A percentile compares a stretch with the other conserved stretches of the same genome.
These are phyloP conservation scores for Lomographa bimaculata DNA, from an alignment of 2,888 invertebrate genomes.

Conservation along the genomic window DNA sequence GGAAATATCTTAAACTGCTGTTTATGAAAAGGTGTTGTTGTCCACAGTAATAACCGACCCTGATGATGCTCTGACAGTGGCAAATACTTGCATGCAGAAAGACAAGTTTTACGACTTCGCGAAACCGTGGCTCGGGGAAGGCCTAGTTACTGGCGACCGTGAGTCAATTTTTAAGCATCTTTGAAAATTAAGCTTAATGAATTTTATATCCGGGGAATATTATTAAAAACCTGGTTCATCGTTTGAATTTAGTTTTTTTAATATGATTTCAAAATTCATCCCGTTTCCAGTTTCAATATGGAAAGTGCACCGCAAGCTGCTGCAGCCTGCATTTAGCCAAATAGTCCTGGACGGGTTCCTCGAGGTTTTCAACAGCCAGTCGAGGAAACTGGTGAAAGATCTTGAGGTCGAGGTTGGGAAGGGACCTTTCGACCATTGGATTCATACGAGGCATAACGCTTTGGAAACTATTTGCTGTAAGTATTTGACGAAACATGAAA, in stretches of 20 bases:
- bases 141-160: constrained; percentile 63
- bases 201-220: no score
- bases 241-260: no score
- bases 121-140: constrained; percentile 69
- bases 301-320: constrained; percentile 56
- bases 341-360: constrained; percentile 52
- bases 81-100: constrained; percentile 63
- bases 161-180: no score
- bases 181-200: no score
- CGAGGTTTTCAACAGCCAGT: constrained; percentile 55
- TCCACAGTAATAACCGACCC: constrained; percentile 69
- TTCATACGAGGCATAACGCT: constrained; percentile 57
- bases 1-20: no score
- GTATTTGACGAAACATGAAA: no score
- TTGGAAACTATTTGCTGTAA: constrained; percentile 68
- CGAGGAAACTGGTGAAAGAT: constrained; percentile 48
- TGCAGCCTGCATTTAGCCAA: constrained; percentile 61
- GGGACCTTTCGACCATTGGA: constrained; percentile 62
- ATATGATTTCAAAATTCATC: neutral
- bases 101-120: constrained; percentile 66
- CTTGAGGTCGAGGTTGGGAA: constrained; percentile 46
- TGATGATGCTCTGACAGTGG: constrained; percentile 60
- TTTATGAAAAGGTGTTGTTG: no score
- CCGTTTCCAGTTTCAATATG: constrained; percentile 48
- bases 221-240: no score